phyloP scores from a whole-genome alignment of 2,888 invertebrate species.

The Cordylochernes scorpioides region DNA sequence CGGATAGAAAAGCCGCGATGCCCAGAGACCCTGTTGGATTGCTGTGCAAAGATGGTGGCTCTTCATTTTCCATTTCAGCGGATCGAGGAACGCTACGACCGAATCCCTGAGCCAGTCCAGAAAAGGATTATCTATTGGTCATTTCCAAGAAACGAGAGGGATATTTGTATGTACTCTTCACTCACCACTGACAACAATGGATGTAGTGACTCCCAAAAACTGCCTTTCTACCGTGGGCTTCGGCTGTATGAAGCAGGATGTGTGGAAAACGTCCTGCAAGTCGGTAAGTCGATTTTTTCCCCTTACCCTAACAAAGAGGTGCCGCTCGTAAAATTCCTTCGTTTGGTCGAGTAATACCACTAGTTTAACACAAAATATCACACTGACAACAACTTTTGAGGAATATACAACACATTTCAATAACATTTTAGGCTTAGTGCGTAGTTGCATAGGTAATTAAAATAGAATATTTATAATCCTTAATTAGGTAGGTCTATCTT shows the following conservation, averaged over 20 bases:
- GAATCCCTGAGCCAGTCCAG: slow-evolving; percentile 67
- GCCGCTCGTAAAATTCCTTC: slow-evolving; percentile 2
- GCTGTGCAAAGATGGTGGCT: slow-evolving; percentile 54
- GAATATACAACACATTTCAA: no score
- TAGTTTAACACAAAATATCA: no score
- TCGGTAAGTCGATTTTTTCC: slow-evolving; percentile 35
- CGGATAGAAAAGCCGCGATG: slow-evolving; percentile 7
- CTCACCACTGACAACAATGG: slow-evolving; percentile 30
- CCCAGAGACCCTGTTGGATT: slow-evolving; percentile 45
- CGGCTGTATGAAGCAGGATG: slow-evolving; percentile 52
- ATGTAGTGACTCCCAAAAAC: slow-evolving; percentile 39
- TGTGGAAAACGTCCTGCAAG: slow-evolving; percentile 60
- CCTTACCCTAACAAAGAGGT: slow-evolving; percentile 5
- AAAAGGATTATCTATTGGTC: slow-evolving; percentile 64
- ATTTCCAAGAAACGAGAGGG: slow-evolving; percentile 57
- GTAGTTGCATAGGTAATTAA: no score
- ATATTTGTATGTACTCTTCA: slow-evolving; percentile 69
- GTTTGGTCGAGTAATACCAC: no score
- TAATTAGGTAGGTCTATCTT: no score
- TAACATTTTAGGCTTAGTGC: no score
- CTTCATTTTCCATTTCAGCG: slow-evolving; percentile 58
- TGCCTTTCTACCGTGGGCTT: slow-evolving; percentile 60
- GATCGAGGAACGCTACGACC: slow-evolving; percentile 57
- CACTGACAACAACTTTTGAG: no score
- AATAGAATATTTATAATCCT: no score